phyloP scores from a whole-genome alignment of 2,113 vertebrate species.

The Trichechus manatus region DNA sequence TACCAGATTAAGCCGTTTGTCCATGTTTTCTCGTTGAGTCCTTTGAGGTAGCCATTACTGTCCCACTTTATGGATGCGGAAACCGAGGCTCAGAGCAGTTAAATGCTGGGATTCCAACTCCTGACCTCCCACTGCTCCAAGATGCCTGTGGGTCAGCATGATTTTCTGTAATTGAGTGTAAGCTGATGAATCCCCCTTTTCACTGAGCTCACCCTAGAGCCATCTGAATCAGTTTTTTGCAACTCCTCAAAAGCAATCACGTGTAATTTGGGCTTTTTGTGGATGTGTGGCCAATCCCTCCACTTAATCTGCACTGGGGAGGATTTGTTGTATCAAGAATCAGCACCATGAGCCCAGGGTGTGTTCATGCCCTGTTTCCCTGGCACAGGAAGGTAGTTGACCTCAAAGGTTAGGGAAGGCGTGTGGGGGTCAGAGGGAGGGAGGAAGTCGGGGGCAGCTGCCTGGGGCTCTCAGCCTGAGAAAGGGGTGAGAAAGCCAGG shows the following conservation, averaged over 20 bases:
- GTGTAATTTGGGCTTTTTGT: background rate
- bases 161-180: background rate
- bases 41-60: background rate
- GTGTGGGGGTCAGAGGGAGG: background rate
- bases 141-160: background rate
- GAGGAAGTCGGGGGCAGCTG: rapidly evolving
- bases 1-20: background rate
- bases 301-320: background rate
- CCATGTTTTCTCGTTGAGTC: background rate
- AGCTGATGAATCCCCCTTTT: background rate
- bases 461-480: background rate
- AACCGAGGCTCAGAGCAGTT: background rate
- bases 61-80: constrained; percentile 5
- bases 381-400: background rate
- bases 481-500: background rate
- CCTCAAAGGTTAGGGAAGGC: background rate
- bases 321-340: background rate
- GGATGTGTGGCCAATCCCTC: background rate
- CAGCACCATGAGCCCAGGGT: background rate
- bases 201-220: background rate
- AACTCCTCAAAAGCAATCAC: background rate
- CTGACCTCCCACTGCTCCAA: background rate
- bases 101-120: background rate
- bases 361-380: background rate
- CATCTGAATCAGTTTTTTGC: background rate